Percentiles rank a stretch among this genome's conserved stretches.
phyloP scores from a whole-genome alignment of 2,888 invertebrate genomes.

The Ctena decussata region DNA sequence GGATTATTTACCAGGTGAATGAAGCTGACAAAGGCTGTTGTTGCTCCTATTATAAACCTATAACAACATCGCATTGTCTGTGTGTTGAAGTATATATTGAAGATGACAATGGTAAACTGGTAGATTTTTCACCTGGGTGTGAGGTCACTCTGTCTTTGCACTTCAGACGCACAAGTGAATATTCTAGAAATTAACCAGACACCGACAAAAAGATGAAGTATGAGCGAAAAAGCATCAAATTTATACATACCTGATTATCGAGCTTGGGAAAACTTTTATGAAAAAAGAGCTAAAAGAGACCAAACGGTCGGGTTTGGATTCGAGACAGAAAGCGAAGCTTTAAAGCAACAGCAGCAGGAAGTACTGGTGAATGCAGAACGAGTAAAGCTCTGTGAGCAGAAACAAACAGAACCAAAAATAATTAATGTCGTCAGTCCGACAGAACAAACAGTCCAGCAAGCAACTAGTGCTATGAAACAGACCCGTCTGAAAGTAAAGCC shows the following conservation, averaged over 20 bases:
- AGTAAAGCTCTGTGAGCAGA: not conserved
- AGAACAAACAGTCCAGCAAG: not conserved
- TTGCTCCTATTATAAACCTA: conserved; percentile 1
- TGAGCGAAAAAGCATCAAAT: not conserved
- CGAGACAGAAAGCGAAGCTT: not conserved
- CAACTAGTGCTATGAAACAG: conserved; percentile 9
- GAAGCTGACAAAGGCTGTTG: not conserved
- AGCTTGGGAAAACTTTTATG: conserved; percentile 13
- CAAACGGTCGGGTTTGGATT: not conserved
- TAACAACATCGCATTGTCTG: conserved; percentile 1
- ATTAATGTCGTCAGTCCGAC: not conserved
- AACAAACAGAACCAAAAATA: not conserved
- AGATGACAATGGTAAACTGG: not conserved
- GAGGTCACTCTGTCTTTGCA: conserved; percentile 15
- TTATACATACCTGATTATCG: conserved; percentile 9
- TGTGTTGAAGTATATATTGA: not conserved
- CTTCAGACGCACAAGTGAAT: not conserved
- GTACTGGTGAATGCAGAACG: not conserved
- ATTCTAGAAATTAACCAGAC: too few species aligned
- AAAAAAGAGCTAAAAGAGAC: not conserved
- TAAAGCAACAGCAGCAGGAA: not conserved
- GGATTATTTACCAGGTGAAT: too few species aligned
- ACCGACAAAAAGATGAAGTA: not conserved
- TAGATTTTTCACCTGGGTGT: not conserved
- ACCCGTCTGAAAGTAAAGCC: not conserved